phyloP scores from a whole-genome alignment of 2,797 vertebrate species.

The Cirrhinus mrigala region DNA sequence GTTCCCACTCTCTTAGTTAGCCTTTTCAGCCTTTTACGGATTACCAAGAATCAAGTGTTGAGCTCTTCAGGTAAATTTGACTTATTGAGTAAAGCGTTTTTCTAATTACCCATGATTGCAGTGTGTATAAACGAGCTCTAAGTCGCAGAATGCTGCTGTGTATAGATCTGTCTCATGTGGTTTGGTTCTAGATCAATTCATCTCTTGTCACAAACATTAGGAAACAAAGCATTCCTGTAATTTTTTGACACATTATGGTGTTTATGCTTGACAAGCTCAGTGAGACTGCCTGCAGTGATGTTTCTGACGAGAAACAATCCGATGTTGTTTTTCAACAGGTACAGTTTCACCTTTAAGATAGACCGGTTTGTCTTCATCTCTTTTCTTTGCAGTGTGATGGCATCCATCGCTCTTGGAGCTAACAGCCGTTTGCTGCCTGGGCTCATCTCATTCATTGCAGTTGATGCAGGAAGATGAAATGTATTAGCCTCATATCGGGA shows the following conservation, averaged over 20 bases:
- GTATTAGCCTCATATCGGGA: slow-evolving; percentile 62
- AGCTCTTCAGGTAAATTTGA: slow-evolving; percentile 3
- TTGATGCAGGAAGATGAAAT: slow-evolving; percentile 65
- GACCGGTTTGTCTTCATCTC: neutral
- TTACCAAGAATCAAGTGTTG: neutral
- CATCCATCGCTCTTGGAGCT: slow-evolving; percentile 40
- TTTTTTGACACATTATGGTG: neutral
- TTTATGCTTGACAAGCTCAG: slow-evolving; percentile 23
- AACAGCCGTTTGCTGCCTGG: slow-evolving; percentile 63
- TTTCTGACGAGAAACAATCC: neutral
- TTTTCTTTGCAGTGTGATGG: slow-evolving; percentile 14
- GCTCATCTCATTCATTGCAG: slow-evolving; percentile 59
- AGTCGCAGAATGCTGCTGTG: neutral
- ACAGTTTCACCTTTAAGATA: neutral
- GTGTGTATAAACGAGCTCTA: slow-evolving; percentile 10
- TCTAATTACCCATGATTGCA: neutral
- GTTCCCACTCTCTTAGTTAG: no score
- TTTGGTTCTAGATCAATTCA: slow-evolving; percentile 36
- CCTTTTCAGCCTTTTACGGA: neutral
- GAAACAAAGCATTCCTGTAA: neutral
- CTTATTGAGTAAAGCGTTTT: neutral
- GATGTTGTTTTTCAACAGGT: neutral
- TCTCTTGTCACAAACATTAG: neutral
- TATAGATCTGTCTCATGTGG: neutral
- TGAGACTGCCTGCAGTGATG: neutral